Percentiles rank a stretch among this genome's conserved stretches.
Conservation (phyloP, 2,113 vertebrate species). For the Petaurus breviceps region DNA sequence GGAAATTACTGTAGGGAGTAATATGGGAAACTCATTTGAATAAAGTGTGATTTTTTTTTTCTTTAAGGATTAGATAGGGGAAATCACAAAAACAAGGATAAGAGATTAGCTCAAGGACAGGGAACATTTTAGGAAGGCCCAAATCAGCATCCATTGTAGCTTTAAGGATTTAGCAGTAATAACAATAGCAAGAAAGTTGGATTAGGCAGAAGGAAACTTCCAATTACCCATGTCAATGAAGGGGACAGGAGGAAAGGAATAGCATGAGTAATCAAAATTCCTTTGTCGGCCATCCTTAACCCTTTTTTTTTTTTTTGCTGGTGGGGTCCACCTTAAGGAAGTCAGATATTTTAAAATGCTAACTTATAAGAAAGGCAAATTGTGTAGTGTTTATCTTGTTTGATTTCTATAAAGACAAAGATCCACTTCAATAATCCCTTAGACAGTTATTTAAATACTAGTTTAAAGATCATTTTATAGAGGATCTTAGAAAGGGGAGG, state of each 20-base stretch:
- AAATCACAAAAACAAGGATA: slow-evolving; percentile 50
- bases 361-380: neutral
- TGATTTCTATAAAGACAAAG: neutral
- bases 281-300: neutral
- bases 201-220: neutral
- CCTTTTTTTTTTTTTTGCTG: neutral
- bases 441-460: neutral
- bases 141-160: slow-evolving; percentile 46
- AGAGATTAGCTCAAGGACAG: neutral
- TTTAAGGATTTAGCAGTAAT: slow-evolving; percentile 9
- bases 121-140: neutral
- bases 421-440: neutral
- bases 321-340: neutral
- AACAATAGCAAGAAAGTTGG: neutral
- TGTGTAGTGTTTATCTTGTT: neutral
- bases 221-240: neutral
- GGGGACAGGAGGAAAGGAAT: neutral
- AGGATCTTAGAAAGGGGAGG: neutral
- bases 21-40: slow-evolving; percentile 42
- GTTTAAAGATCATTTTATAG: neutral
- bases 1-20: slow-evolving; percentile 28
- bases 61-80: slow-evolving; percentile 32
- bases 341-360: neutral
- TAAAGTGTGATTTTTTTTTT: slow-evolving; percentile 28
- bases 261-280: neutral